Conservation (phyloP, 2,797 vertebrate genomes). For the Picus viridis region DNA sequence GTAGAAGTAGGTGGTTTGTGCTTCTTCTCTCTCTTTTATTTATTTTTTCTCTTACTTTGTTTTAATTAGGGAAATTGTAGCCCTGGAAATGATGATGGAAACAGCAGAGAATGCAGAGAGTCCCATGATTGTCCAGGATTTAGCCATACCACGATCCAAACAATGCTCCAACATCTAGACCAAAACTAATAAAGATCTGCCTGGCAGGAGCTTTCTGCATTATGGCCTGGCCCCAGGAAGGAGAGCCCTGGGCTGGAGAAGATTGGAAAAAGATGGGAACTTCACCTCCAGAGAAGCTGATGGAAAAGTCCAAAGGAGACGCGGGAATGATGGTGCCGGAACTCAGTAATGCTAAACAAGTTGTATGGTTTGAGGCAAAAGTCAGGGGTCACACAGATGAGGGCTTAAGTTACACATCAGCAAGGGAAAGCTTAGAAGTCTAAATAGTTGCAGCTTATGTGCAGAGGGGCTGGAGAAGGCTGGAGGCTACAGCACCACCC, state of each 20-base stretch:
- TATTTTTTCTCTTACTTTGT: background rate
- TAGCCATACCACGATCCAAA: background rate
- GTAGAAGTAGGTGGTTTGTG: background rate
- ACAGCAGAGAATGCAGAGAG: background rate
- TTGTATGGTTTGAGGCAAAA: conserved; percentile 26
- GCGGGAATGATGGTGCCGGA: conserved; percentile 5
- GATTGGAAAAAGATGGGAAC: conserved; percentile 60
- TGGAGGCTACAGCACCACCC: background rate
- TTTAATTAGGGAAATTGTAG: conserved; percentile 7
- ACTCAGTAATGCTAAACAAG: conserved; percentile 12
- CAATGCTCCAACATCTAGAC: background rate
- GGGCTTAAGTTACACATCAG: background rate
- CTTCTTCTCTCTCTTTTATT: background rate
- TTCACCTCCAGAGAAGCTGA: background rate
- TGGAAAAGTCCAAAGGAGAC: conserved; percentile 42
- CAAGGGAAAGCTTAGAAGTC: background rate
- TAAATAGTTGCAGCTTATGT: conserved; percentile 5
- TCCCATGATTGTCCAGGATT: conserved; percentile 20
- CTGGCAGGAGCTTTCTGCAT: conserved; percentile 4
- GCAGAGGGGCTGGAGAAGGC: background rate
- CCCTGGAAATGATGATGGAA: conserved; percentile 3
- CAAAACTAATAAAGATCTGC: conserved; percentile 62
- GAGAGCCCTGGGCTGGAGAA: background rate
- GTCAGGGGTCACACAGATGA: conserved; percentile 7
- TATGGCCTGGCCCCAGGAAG: conserved; percentile 7